Evolutionary conservation across 2,888 invertebrate genomes (phyloP).

Genomic region (Drosophila borealis): DNA sequence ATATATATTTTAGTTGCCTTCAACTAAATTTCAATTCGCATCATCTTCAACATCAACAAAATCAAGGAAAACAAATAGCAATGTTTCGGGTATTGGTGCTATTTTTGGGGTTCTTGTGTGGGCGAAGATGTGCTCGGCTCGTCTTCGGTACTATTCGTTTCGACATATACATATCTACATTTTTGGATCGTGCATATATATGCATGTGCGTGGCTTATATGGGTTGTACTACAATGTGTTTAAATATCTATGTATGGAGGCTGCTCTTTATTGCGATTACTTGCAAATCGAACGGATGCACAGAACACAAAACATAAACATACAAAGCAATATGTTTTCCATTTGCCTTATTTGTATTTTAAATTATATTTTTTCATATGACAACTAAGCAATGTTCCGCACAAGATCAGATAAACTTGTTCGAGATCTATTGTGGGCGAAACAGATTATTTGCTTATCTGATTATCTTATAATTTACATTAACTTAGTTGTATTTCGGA

Average conservation of each 20-base stretch:
- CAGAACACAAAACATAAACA: conserved; percentile 16
- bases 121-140: conserved; percentile 62
- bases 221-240: conserved; percentile 29
- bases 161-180: conserved; percentile 25
- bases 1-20: conserved; percentile 49
- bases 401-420: too few species aligned
- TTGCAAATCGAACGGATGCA: conserved; percentile 28
- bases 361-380: not conserved
- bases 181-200: conserved; percentile 23
- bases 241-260: conserved; percentile 47
- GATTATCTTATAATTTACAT: too few species aligned
- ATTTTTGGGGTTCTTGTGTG: conserved; percentile 69
- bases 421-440: too few species aligned
- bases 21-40: conserved; percentile 75
- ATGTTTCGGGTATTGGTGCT: conserved; percentile 69
- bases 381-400: too few species aligned
- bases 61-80: conserved; percentile 76
- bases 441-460: too few species aligned
- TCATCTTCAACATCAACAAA: conserved; percentile 69
- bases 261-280: conserved; percentile 16
- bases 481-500: too few species aligned
- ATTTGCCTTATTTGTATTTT: not conserved
- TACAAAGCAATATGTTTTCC: conserved; percentile 2
- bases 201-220: conserved; percentile 29
- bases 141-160: conserved; percentile 57